Conservation (phyloP, 2,113 vertebrate genomes). For the Suncus etruscus region DNA sequence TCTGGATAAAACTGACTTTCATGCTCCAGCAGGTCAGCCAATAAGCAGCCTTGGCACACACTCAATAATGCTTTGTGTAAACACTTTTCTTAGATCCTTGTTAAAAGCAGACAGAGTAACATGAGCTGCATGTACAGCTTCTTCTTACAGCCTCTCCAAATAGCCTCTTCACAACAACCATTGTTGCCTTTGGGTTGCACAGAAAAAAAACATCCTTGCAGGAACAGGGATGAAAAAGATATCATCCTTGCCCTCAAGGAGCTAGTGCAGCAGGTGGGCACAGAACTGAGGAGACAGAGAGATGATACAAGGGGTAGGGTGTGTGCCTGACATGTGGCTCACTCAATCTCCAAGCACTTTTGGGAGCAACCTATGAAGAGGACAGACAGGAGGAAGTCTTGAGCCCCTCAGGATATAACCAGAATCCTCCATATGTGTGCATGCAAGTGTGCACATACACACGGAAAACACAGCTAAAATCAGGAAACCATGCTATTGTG, state of each 20-base stretch:
- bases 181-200: neutral
- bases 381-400: no score
- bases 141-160: neutral
- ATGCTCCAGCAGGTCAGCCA: neutral
- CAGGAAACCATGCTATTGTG: no score
- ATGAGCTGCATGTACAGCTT: neutral
- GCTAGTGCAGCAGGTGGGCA: neutral
- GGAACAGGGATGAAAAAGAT: neutral
- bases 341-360: no score
- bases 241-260: slow-evolving; percentile 35
- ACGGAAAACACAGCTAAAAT: neutral
- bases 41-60: slow-evolving; percentile 8
- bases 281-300: neutral
- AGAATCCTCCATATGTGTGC: no score
- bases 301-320: neutral
- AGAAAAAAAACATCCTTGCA: no score
- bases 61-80: neutral
- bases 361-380: no score
- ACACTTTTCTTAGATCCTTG: slow-evolving; percentile 2
- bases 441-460: no score
- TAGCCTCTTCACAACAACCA: neutral
- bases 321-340: no score
- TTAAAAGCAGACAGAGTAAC: neutral
- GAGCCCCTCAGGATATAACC: no score
- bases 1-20: slow-evolving; percentile 39